These are phyloP conservation scores for Spisula solida DNA, from an alignment of 2,888 invertebrate species.

Conservation along the genomic window DNA sequence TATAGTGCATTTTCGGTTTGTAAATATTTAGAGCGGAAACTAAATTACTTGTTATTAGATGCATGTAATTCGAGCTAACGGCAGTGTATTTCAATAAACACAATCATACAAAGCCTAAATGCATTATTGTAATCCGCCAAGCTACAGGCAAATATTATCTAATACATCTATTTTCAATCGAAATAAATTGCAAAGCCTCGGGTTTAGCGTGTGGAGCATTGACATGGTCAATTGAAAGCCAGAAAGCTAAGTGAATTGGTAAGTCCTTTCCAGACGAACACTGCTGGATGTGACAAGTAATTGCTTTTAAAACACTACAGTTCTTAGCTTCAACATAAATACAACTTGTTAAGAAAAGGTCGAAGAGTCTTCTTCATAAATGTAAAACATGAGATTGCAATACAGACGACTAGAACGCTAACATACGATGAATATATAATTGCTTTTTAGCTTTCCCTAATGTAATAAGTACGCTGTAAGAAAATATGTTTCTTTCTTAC, in stretches of 20 bases:
- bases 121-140: background rate
- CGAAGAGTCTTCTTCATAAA: background rate
- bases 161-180: slow-evolving; percentile 13
- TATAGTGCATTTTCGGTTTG: background rate
- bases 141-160: background rate
- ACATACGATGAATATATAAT: background rate
- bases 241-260: slow-evolving; percentile 25
- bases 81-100: slow-evolving; percentile 26
- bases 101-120: slow-evolving; percentile 22
- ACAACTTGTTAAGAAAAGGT: slow-evolving; percentile 22
- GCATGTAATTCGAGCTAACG: background rate
- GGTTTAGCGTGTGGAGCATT: slow-evolving; percentile 15
- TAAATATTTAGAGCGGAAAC: slow-evolving; percentile 5
- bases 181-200: slow-evolving; percentile 3
- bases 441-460: slow-evolving; percentile 12
- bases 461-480: background rate
- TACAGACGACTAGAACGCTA: background rate
- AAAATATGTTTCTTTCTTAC: background rate
- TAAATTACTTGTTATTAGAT: slow-evolving; percentile 20
- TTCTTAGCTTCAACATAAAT: slow-evolving; percentile 8
- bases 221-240: slow-evolving; percentile 29
- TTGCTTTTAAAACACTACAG: slow-evolving; percentile 21
- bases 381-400: too few species aligned
- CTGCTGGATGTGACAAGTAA: slow-evolving; percentile 16
- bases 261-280: slow-evolving; percentile 27